phyloP scores from a whole-genome alignment of 2,113 vertebrate genomes.

The Desmodus rotundus region DNA sequence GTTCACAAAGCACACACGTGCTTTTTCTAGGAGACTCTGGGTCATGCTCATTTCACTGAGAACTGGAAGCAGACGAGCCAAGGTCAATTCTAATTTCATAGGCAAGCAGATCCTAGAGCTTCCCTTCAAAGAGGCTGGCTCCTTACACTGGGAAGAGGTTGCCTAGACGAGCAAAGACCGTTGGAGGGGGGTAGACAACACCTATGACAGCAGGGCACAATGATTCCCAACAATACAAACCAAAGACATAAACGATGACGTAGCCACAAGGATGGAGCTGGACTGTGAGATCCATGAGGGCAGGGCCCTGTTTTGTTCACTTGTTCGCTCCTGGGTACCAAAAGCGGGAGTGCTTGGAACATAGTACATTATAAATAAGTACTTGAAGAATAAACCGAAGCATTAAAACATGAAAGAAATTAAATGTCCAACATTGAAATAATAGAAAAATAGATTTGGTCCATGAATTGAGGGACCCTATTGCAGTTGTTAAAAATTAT shows the following conservation, averaged over 20 bases:
- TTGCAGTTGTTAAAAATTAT: not conserved
- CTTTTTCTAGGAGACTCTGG: not conserved
- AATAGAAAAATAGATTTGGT: not conserved
- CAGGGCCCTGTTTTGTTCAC: not conserved
- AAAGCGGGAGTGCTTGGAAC: not conserved
- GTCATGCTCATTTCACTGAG: not conserved
- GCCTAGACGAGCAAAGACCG: not conserved
- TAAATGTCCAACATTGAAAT: not conserved
- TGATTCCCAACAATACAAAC: not conserved
- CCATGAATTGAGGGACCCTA: not conserved
- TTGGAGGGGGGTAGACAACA: not conserved
- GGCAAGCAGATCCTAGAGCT: not conserved
- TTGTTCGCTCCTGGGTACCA: not conserved
- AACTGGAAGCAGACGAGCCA: not conserved
- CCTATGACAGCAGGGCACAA: accelerated
- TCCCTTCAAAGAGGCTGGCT: not conserved
- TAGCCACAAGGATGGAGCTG: accelerated
- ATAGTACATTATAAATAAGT: not conserved
- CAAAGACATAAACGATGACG: accelerated
- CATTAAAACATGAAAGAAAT: not conserved
- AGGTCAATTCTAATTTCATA: not conserved
- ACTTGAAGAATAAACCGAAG: not conserved
- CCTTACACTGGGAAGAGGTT: not conserved
- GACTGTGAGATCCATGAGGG: not conserved
- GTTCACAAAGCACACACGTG: not conserved